Evolutionary conservation across 1,140 invertebrate genomes (phyloP).

Genomic region (Euglossa dilemma): DNA sequence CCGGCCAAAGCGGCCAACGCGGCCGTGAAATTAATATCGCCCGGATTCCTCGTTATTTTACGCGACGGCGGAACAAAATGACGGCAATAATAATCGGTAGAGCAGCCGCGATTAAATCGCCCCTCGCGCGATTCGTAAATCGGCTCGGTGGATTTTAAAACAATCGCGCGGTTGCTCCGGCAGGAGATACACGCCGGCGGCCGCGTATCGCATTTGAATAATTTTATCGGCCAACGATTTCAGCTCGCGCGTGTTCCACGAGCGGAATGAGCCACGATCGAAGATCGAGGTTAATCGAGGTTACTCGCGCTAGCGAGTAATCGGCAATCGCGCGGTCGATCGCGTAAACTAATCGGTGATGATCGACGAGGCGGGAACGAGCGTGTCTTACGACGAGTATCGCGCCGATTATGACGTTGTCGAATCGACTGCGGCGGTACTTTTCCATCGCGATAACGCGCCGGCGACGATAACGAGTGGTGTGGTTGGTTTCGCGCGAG

Average conservation of each 20-base stretch:
- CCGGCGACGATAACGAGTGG: background rate
- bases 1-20: conserved; percentile 19
- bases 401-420: background rate
- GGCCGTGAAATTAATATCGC: conserved; percentile 35
- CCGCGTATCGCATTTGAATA: conserved; percentile 11
- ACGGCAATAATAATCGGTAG: conserved; percentile 9
- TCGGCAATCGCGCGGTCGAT: background rate
- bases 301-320: background rate
- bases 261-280: background rate
- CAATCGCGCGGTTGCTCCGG: background rate
- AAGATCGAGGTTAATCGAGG: too few relatives aligned
- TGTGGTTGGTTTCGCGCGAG: too few relatives aligned
- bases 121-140: background rate
- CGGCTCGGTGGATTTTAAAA: background rate
- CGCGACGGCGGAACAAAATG: conserved; percentile 6
- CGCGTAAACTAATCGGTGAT: background rate
- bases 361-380: background rate
- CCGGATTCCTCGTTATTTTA: background rate
- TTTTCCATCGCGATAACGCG: background rate
- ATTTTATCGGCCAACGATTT: background rate
- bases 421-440: background rate
- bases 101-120: background rate
- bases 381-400: background rate
- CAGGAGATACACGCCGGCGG: background rate
- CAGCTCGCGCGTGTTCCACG: background rate